Evolutionary conservation across 2,888 invertebrate species (phyloP).

Genomic region (Drosophila subsilvestris): DNA sequence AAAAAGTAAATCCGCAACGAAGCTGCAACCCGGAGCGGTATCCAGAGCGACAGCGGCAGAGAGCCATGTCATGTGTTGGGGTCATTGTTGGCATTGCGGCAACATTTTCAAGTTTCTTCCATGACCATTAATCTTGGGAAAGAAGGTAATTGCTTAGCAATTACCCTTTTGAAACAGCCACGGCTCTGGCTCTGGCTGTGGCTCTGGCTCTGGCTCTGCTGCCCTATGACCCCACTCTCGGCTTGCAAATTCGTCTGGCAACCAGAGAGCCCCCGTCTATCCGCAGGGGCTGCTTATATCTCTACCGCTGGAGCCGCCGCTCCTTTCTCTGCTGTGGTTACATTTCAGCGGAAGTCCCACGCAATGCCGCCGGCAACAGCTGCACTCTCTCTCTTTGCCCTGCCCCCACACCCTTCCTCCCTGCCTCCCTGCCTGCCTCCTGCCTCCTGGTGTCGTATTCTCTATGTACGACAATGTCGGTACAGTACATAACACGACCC

Average conservation of each 20-base stretch:
- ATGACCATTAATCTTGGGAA: conserved; percentile 77
- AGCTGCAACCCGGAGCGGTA: conserved; percentile 17
- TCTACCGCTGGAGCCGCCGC: conserved; percentile 41
- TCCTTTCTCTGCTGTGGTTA: conserved; percentile 66
- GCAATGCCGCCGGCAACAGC: conserved; percentile 77
- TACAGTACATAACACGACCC: conserved; percentile 78
- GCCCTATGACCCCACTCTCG: conserved; percentile 37
- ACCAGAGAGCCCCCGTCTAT: conserved; percentile 12
- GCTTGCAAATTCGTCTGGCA: conserved; percentile 63
- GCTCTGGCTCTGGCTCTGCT: conserved; percentile 23
- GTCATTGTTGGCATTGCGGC: conserved; percentile 75
- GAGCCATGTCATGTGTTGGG: conserved; percentile 43
- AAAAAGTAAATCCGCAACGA: conserved; percentile 16
- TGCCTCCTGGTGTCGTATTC: conserved; percentile 23
- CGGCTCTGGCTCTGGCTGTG: not conserved
- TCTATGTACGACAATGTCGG: conserved; percentile 75
- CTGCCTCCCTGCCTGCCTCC: no score
- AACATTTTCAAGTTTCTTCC: conserved; percentile 78
- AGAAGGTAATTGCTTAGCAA: conserved; percentile 79
- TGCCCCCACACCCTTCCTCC: not conserved
- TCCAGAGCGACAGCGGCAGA: conserved; percentile 7
- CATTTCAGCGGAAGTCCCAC: conserved; percentile 79
- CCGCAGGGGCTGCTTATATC: conserved; percentile 49
- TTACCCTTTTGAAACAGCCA: conserved; percentile 67
- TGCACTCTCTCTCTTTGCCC: conserved; percentile 56